Percentiles rank a stretch among this genome's conserved stretches.
These are phyloP conservation scores for Scylla paramamosain DNA, from an alignment of 1,140 invertebrate genomes.

Conservation along the genomic window DNA sequence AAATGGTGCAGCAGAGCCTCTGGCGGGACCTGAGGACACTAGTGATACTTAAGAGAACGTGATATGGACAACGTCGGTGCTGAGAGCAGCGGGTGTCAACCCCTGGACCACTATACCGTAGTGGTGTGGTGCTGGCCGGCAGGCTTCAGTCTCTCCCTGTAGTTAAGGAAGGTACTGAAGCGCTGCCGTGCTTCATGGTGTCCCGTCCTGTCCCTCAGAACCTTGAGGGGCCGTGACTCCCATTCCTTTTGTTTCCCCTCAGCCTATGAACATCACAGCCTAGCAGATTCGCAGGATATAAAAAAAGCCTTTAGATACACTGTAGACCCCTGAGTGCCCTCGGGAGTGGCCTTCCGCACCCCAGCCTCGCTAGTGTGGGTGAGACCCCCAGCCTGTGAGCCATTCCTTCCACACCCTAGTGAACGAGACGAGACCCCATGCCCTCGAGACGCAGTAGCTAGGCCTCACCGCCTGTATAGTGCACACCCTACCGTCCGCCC, in stretches of 20 bases:
- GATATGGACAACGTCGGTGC: constrained; percentile 11
- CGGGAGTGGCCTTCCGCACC: background rate
- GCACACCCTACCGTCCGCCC: background rate
- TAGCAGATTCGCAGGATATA: background rate
- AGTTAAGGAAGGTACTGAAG: background rate
- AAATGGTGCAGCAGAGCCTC: background rate
- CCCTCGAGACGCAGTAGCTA: background rate
- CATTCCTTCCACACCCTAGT: background rate
- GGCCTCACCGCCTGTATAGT: background rate
- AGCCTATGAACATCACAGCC: background rate
- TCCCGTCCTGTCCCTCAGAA: background rate
- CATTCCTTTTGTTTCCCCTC: background rate
- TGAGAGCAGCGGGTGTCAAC: background rate
- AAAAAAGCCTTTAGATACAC: background rate
- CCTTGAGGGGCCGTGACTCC: background rate
- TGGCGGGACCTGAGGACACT: constrained; percentile 7
- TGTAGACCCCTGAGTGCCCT: background rate
- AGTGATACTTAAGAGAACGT: background rate
- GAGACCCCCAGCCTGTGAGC: background rate
- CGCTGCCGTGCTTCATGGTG: background rate
- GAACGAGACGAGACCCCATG: background rate
- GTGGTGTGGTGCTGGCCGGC: background rate
- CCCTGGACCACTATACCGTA: background rate
- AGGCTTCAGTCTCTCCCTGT: background rate
- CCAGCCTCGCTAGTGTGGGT: background rate